Base-by-base conservation (phyloP, 2,888 invertebrate genomes). In the Cerceris ruficornis region DNA sequence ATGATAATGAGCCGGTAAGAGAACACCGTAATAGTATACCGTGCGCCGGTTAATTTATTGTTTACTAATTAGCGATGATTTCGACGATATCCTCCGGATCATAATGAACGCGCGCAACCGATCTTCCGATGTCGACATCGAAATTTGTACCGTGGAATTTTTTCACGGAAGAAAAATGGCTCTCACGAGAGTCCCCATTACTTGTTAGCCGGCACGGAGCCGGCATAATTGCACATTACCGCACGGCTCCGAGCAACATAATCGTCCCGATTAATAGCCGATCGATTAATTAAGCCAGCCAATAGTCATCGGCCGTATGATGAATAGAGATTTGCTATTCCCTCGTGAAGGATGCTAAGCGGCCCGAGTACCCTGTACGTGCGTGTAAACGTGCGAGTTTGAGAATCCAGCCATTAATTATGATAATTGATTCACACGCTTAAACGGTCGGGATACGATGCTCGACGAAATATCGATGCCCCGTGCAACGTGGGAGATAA, bases 361-460 rank as follows among this genome's bases (percentile, higher is more conserved):
- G 17, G 43, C 7, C 17, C 39, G 54, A 57, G 58, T 28, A 28
- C 65, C 59, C 69, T 57, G 61, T 50, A 79, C 75, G 68, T 74
- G 70, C 84, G 84, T 82, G 81, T 72, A 77, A 71, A 75, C 81
- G 82, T 80, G 85, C 82, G 79, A 82, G 75, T 77, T 81, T 81
- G 77, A 78, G 78, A 84, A 81, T 83, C 81, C 70, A 17, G 72
- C 81, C 85, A 87, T 88, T 87, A 88, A 88, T 88, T 88, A 88
- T 88, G 87, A 89, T 88, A 88, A 88, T 88, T 86, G 85, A 89
- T 89, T 85, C 82, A 81, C 85, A 82, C 83, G 76, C n/a, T 7
- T 58, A 49, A 42, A 66, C 43, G 72, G 57, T 75, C 58, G 42
- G 28, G 73, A 77, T 73, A 50, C 49, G 41, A 28, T 28, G 41